Base-by-base conservation (phyloP, 1,140 invertebrate species). In the Ips typographus region DNA sequence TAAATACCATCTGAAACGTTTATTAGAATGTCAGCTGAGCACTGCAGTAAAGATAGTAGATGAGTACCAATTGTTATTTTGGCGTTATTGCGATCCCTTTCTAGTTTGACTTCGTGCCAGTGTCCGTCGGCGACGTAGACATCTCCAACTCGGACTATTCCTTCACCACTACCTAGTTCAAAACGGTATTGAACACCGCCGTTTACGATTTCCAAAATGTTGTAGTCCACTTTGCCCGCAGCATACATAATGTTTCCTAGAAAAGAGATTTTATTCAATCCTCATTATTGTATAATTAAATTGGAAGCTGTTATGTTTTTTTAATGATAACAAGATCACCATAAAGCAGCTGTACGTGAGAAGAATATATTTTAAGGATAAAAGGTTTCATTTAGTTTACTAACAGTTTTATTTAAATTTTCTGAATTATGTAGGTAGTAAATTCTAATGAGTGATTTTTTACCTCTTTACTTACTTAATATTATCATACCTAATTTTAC, bases 91-190 rank as follows among this genome's bases (percentile, higher is more conserved):
- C 92, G 89, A 47, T 91, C 88, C 40, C 95, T 84, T 80, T 95
- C 91, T 55, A 97, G 80, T 40, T 87, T 85, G 47, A 95, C 88
- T 73, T 91, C 88, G 82, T 98, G 95, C 95, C 95, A 98, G 71
- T 87, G 85, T 1, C 95, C 94, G 81, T 98, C 95, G 44, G 91
- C 91, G 40, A 96, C 86, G 72, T 87, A 86, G 1, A 88, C 79
- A 51, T 88, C 88, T 1, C 88, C 88, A 2, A 96, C 90, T 51
- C 89, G 84, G 1, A 95, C 89, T 4, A 90, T 76, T n/a, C 93
- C 94, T 79, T 93, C 91, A n/a, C 95, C 95, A 74, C 91, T 93
- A 3, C 95, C 95, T 64, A 96, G 86, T 78, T 98, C 91, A 83
- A 95, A 95, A 70, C 91, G 86, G 77, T 95, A 97, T 76, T 95